These are phyloP conservation scores for Lasioglossum oenotherae DNA, from an alignment of 2,888 invertebrate genomes.

Conservation along the genomic window DNA sequence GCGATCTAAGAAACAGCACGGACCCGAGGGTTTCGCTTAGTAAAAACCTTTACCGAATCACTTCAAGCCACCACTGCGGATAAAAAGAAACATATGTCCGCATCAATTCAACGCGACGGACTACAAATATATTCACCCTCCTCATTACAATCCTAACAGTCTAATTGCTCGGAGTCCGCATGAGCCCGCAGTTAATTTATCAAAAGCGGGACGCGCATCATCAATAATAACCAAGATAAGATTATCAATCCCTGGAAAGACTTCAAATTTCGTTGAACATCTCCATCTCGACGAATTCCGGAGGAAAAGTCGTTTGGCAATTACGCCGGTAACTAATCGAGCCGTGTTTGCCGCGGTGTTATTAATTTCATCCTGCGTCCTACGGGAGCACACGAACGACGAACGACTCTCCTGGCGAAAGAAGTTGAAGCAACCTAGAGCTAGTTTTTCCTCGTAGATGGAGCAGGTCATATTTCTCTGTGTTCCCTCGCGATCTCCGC, in stretches of 20 bases:
- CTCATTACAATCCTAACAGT: not conserved
- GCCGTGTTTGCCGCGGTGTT: not conserved
- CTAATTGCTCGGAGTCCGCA: not conserved
- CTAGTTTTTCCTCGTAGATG: not conserved
- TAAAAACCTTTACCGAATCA: too few relatives aligned
- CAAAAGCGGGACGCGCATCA: not conserved
- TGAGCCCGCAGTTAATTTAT: not conserved
- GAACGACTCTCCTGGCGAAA: not conserved
- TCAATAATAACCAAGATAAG: not conserved
- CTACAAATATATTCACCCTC: not conserved
- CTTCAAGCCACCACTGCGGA: not conserved
- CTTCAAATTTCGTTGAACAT: not conserved
- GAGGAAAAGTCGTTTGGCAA: not conserved
- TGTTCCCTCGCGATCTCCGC: not conserved
- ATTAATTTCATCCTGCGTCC: not conserved
- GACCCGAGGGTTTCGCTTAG: too few relatives aligned
- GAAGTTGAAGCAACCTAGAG: not conserved
- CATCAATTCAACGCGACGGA: not conserved
- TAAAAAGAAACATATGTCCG: not conserved
- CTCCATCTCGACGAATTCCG: not conserved
- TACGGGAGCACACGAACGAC: not conserved
- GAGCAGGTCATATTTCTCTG: conserved; percentile 1
- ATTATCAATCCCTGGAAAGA: not conserved
- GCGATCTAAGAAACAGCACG: too few relatives aligned
- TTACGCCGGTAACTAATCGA: not conserved